Evolutionary conservation across 2,113 vertebrate species (phyloP).

Genomic region (Cynocephalus volans): DNA sequence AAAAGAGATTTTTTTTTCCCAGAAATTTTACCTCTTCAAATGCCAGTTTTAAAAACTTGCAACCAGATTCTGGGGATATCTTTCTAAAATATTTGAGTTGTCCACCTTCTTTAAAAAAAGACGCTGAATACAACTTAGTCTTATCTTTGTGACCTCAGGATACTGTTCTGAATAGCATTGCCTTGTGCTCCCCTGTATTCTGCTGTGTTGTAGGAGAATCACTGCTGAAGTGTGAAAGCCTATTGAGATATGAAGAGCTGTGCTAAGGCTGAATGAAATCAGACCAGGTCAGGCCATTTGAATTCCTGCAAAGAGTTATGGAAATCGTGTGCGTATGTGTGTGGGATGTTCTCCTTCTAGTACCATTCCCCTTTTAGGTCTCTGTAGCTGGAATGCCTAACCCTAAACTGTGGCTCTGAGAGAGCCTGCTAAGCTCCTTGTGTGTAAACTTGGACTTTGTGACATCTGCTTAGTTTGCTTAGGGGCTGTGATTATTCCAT

Average conservation of each 20-base stretch:
- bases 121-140: not conserved
- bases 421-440: not conserved
- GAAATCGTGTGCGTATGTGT: not conserved
- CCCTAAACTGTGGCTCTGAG: not conserved
- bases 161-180: not conserved
- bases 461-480: slow-evolving; percentile 50
- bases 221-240: not conserved
- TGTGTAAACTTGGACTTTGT: slow-evolving; percentile 3
- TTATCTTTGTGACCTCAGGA: not conserved
- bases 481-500: not conserved
- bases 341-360: not conserved
- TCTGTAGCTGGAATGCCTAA: slow-evolving; percentile 18
- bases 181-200: not conserved
- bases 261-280: not conserved
- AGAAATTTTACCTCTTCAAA: slow-evolving; percentile 22
- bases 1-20: not conserved
- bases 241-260: not conserved
- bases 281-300: not conserved
- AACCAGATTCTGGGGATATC: not conserved
- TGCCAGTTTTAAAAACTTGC: not conserved
- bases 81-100: not conserved
- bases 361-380: not conserved
- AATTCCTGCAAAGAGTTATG: slow-evolving; percentile 10
- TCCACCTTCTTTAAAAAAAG: slow-evolving; percentile 22
- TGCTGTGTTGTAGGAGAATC: not conserved